Conservation (phyloP, 2,888 invertebrate species). For the Rhamphomyia laevipes region DNA sequence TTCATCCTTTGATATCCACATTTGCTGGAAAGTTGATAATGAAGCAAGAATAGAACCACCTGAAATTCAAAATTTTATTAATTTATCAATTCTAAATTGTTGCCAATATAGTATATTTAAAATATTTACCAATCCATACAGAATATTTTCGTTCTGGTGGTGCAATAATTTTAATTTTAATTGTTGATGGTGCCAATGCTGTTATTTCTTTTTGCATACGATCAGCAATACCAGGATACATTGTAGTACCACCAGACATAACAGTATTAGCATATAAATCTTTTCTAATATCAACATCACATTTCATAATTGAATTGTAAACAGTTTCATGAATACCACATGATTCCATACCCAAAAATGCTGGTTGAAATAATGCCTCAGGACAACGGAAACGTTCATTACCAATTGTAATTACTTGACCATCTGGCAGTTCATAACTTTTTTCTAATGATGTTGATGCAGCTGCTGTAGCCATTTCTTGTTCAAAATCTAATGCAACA, state of each 20-base stretch:
- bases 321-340: slow-evolving; percentile 42
- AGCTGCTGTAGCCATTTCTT: slow-evolving; percentile 90
- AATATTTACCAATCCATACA: not conserved
- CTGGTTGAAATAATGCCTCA: slow-evolving; percentile 82
- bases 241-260: slow-evolving; percentile 86
- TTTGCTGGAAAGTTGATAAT: slow-evolving; percentile 82
- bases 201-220: slow-evolving; percentile 83
- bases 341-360: slow-evolving; percentile 83
- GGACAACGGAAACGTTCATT: slow-evolving; percentile 82
- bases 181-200: slow-evolving; percentile 49
- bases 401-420: slow-evolving; percentile 80
- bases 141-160: slow-evolving; percentile 36
- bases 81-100: too few relatives aligned
- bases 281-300: slow-evolving; percentile 28
- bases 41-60: slow-evolving; percentile 74
- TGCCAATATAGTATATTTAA: too few relatives aligned
- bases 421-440: slow-evolving; percentile 84
- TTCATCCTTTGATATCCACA: slow-evolving; percentile 87
- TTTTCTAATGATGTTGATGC: slow-evolving; percentile 84
- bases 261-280: slow-evolving; percentile 81
- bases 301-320: slow-evolving; percentile 53
- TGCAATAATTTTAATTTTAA: slow-evolving; percentile 90
- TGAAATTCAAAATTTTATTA: too few relatives aligned
- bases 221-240: slow-evolving; percentile 95
- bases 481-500: slow-evolving; percentile 87